These are phyloP conservation scores for Cydia strobilella DNA, from an alignment of 1,140 invertebrate genomes.

Conservation along the genomic window DNA sequence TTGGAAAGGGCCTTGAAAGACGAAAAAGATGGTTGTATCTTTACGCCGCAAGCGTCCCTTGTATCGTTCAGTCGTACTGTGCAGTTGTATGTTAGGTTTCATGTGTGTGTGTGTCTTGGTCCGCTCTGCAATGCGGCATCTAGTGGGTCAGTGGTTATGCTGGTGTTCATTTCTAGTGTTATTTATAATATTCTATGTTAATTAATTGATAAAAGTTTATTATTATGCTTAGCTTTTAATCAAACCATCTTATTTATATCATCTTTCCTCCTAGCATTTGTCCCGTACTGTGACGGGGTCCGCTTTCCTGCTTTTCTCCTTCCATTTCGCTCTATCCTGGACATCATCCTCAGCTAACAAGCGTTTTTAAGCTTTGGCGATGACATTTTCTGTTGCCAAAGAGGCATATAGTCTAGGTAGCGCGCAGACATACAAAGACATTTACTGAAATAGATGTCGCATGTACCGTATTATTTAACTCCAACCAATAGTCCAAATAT, in stretches of 20 bases:
- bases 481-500: neutral
- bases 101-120: conserved; percentile 40
- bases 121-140: conserved; percentile 36
- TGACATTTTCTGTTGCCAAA: neutral
- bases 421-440: neutral
- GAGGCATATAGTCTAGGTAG: neutral
- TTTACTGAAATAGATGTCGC: neutral
- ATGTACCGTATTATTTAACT: neutral
- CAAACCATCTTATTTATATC: too few relatives aligned
- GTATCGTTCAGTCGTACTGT: conserved; percentile 40
- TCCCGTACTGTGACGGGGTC: too few relatives aligned
- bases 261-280: too few relatives aligned
- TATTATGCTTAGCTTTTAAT: too few relatives aligned
- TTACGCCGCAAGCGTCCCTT: conserved; percentile 39
- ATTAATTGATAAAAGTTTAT: too few relatives aligned
- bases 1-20: conserved; percentile 35
- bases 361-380: too few relatives aligned
- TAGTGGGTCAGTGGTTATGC: too few relatives aligned
- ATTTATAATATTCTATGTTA: neutral
- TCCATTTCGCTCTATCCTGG: too few relatives aligned
- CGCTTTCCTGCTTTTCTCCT: too few relatives aligned
- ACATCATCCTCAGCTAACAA: too few relatives aligned
- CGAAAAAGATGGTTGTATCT: conserved; percentile 33
- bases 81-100: conserved; percentile 40
- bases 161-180: neutral